Percentiles rank a stretch among this genome's conserved stretches.
These are phyloP conservation scores for Digitonthophagus gazella DNA, from an alignment of 2,888 invertebrate species.

Conservation along the genomic window DNA sequence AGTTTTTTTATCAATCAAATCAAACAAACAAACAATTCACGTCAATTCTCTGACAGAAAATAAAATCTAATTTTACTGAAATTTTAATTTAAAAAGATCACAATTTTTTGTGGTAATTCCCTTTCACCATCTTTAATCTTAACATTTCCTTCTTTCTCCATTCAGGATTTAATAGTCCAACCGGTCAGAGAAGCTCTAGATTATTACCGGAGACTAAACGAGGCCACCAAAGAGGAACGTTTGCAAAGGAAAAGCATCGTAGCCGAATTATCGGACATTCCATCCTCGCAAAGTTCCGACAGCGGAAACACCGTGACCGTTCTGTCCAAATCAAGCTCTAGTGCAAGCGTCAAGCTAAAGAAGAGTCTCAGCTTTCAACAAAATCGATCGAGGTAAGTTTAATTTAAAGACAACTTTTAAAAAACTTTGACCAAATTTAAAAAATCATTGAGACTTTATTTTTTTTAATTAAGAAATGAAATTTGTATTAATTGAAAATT, in stretches of 20 bases:
- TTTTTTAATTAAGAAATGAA: too few relatives aligned
- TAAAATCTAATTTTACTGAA: too few relatives aligned
- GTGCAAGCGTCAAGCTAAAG: constrained; percentile 56
- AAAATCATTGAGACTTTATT: too few relatives aligned
- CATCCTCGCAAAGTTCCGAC: constrained; percentile 48
- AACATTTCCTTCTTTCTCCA: too few relatives aligned
- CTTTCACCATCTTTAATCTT: too few relatives aligned
- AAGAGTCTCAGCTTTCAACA: constrained; percentile 54
- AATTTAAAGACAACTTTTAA: background rate
- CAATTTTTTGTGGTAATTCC: too few relatives aligned
- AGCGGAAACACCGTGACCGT: constrained; percentile 50
- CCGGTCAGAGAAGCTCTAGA: constrained; percentile 63
- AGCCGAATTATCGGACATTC: constrained; percentile 45
- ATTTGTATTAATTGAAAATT: too few relatives aligned
- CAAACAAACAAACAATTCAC: too few relatives aligned
- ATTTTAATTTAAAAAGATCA: too few relatives aligned
- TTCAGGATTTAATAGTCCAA: constrained; percentile 63
- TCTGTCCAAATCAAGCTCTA: constrained; percentile 53
- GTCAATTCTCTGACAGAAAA: too few relatives aligned
- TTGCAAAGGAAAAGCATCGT: constrained; percentile 60
- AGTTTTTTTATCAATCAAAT: too few relatives aligned
- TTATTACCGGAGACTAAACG: constrained; percentile 62
- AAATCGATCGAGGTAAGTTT: constrained; percentile 45
- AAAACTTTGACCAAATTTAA: background rate
- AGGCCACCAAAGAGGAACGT: constrained; percentile 60